Percentiles rank a stretch among this genome's conserved stretches.
Evolutionary conservation across 2,113 vertebrate species (phyloP).

Genomic region (Centropus bengalensis): DNA sequence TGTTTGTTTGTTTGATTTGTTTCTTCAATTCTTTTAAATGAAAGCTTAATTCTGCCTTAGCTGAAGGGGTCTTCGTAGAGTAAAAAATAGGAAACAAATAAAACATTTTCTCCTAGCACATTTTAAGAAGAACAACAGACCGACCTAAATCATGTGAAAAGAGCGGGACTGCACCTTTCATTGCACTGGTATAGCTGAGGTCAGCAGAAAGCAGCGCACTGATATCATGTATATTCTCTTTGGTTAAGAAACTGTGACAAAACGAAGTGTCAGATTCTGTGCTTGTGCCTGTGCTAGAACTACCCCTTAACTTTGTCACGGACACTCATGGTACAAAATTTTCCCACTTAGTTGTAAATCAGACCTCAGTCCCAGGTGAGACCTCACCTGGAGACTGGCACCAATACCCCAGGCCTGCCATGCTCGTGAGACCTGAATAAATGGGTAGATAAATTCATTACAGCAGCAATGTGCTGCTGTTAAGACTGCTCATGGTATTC

Average conservation of each 20-base stretch:
- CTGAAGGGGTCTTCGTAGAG: neutral
- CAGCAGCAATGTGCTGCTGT: neutral
- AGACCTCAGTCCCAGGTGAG: neutral
- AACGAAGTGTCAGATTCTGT: neutral
- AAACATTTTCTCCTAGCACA: neutral
- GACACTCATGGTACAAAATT: neutral
- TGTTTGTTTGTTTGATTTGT: neutral
- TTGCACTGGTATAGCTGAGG: neutral
- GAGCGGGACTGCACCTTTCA: neutral
- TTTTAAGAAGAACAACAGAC: neutral
- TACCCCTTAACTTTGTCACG: neutral
- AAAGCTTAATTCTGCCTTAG: neutral
- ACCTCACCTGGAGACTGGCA: neutral
- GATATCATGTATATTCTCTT: neutral
- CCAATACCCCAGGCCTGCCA: rapidly evolving
- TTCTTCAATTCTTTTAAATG: neutral
- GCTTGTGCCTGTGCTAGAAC: neutral
- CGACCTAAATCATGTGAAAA: neutral
- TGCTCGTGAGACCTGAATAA: neutral
- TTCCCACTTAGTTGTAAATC: neutral
- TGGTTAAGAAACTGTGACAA: neutral
- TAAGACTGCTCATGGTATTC: neutral
- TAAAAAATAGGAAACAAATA: neutral
- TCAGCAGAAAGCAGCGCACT: neutral
- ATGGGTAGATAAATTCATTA: neutral